Base-by-base conservation (phyloP, 2,888 invertebrate species). In the Trachelus iudaicus region DNA sequence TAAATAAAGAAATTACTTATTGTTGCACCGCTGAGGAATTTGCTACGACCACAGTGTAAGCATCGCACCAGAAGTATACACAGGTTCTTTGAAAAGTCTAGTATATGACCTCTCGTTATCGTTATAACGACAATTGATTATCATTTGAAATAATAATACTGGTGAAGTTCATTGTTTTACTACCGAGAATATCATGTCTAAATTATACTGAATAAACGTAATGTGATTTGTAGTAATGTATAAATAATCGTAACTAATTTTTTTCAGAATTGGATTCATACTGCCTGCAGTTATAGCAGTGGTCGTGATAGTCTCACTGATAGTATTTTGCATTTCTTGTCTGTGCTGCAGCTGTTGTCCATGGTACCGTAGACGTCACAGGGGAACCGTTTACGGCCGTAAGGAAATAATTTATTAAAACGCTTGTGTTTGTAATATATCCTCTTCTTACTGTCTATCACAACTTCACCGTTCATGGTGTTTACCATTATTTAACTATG, bases 261-360 rank as follows among this genome's bases (percentile, higher is more conserved):
- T n/a, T 89, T 82, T 0, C 81, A 88, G 89, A 79, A 37, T 87
- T 1, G 79, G 81, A 12, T 56, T 83, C 4, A 34, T 84, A 4
- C n/a, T 86, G 31, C 79, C 83, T 1, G 73, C 81, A 6, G 73
- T 83, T 31, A 80, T 87, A 13, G 78, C 73, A 1, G 79, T 82
- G 6, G 77, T 77, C 11, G 69, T 86, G 1, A 75, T 86, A 9
- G 73, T 87, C 4, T 75, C 80, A 9, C 0, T 88, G 30, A 79
- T 89, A 73, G 76, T 86, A 0, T 85, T 81, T 77, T 89, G 89
- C 73, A 78, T 90, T 76, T 87, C 85, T 4, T 91, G 91, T 76
- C 81, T 90, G 37, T 90, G 89, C 87, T 91, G 91, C 79, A 86
- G 85, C 34, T 91, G 88, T 77, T 91, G 91, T 34, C 88, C 90